These are phyloP conservation scores for Podabrus alpinus DNA, from an alignment of 2,888 invertebrate genomes.

Conservation along the genomic window DNA sequence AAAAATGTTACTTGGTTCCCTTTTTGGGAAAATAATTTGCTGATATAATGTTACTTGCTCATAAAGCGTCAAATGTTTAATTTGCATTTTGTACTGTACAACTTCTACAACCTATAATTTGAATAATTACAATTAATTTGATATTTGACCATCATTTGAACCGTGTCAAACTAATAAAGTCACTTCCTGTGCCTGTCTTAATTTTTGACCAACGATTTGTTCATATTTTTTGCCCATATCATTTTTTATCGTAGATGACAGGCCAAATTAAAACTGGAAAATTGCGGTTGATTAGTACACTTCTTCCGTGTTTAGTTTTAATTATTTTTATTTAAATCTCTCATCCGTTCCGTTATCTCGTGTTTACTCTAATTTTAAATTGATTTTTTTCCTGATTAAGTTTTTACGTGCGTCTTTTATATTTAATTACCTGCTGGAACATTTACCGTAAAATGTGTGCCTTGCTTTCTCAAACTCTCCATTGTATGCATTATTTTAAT, in stretches of 20 bases:
- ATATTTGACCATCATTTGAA: not conserved
- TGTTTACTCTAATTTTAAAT: not conserved
- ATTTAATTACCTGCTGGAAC: not conserved
- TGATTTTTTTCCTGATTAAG: not conserved
- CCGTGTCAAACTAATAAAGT: not conserved
- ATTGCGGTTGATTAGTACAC: not conserved
- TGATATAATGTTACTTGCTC: not conserved
- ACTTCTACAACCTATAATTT: not conserved
- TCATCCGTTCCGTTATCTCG: not conserved
- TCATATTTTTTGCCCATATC: not conserved
- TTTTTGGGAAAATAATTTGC: not conserved
- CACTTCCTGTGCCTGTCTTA: not conserved
- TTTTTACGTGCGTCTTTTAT: not conserved
- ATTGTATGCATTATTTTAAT: not conserved
- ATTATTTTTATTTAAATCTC: not conserved
- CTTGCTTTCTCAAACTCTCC: not conserved
- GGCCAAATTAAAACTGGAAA: not conserved
- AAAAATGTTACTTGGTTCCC: not conserved
- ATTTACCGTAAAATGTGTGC: not conserved
- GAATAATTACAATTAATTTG: not conserved
- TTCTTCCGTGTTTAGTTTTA: not conserved
- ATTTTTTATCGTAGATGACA: not conserved
- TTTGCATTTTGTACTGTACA: not conserved
- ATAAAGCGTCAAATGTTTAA: not conserved
- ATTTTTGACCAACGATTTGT: not conserved